Evolutionary conservation across 2,113 vertebrate species (phyloP).

Genomic region (Aegotheles bennettii): DNA sequence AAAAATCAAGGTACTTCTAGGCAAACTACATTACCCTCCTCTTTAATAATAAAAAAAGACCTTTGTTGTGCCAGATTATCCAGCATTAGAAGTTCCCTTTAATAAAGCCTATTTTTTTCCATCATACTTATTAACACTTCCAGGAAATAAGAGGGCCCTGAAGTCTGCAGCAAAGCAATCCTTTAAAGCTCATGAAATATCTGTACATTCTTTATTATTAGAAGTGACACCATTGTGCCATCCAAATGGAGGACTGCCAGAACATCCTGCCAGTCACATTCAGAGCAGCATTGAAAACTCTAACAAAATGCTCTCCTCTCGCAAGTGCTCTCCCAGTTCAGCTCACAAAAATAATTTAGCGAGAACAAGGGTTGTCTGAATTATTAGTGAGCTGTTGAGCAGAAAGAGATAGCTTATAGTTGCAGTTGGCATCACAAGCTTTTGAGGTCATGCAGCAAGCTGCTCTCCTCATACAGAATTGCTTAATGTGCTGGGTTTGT

Average conservation of each 20-base stretch:
- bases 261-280: conserved; percentile 64
- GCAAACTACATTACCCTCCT: neutral
- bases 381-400: conserved; percentile 64
- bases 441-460: conserved; percentile 22
- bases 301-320: conserved; percentile 46
- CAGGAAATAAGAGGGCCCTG: conserved; percentile 57
- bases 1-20: neutral
- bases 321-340: conserved; percentile 67
- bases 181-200: conserved; percentile 59
- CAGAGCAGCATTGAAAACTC: conserved; percentile 44
- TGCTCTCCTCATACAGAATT: neutral
- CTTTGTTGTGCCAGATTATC: neutral
- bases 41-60: neutral
- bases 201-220: conserved; percentile 55
- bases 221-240: conserved; percentile 42
- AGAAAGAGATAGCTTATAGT: conserved; percentile 53
- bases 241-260: conserved; percentile 69
- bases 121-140: conserved; percentile 38
- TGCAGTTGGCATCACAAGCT: neutral
- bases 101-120: neutral
- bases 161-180: conserved; percentile 57
- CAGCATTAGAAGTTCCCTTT: conserved; percentile 19
- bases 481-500: neutral
- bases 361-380: conserved; percentile 59
- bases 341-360: conserved; percentile 68